Evolutionary conservation across 30 jellyfish, hydroid and myxozoan species (phyloP).

Genomic region (Cassiopea andromeda): DNA sequence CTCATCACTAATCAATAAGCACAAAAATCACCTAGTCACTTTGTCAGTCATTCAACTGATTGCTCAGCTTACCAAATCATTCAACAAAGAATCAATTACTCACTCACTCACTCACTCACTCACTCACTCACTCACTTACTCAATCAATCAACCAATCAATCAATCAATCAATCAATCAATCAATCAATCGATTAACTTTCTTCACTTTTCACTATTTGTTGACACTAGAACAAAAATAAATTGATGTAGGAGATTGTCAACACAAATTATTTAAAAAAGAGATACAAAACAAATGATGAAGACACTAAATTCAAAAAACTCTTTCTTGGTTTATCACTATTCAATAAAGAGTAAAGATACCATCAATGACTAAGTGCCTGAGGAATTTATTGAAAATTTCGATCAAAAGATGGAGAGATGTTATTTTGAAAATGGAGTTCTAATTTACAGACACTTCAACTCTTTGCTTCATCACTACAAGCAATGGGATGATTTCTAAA

Average conservation of each 20-base stretch:
- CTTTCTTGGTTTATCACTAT: too few species aligned
- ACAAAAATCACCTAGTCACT: neutral
- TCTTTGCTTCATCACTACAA: too few species aligned
- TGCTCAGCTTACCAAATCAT: neutral
- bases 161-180: too few species aligned
- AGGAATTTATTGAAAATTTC: slow-evolving; percentile 60
- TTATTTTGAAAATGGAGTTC: neutral
- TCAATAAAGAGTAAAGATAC: too few species aligned
- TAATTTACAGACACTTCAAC: neutral
- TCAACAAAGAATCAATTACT: neutral
- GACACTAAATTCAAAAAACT: too few species aligned
- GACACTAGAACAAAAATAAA: neutral
- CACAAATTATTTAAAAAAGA: neutral
- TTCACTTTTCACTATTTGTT: neutral
- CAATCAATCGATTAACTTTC: neutral
- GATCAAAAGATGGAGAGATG: slow-evolving; percentile 11
- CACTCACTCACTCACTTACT: neutral
- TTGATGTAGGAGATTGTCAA: neutral
- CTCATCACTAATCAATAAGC: too few species aligned
- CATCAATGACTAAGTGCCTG: too few species aligned
- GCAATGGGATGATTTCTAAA: too few species aligned
- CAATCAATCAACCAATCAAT: neutral
- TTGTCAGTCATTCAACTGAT: neutral
- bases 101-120: neutral
- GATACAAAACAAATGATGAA: too few species aligned